Evolutionary conservation across 1,140 invertebrate species (phyloP).

Genomic region (Ostrea denselamellosa): DNA sequence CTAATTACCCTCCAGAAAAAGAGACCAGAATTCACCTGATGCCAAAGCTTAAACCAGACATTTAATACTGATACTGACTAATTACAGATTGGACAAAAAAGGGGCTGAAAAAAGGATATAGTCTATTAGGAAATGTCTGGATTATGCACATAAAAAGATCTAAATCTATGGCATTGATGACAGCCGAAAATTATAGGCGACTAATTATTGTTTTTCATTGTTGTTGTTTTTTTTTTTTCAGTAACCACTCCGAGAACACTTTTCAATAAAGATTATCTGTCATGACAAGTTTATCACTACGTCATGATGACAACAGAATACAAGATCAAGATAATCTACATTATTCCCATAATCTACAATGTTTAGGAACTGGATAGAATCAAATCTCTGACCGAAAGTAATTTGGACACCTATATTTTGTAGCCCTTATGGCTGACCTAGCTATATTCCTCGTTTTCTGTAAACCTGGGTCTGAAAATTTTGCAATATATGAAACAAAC

Average conservation of each 20-base stretch:
- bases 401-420: too few species aligned
- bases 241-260: not conserved
- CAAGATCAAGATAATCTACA: too few species aligned
- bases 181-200: not conserved
- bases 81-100: conserved; percentile 6
- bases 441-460: too few species aligned
- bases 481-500: too few species aligned
- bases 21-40: not conserved
- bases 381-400: too few species aligned
- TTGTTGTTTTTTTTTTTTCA: not conserved
- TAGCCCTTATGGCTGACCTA: too few species aligned
- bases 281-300: not conserved
- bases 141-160: not conserved
- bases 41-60: not conserved
- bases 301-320: not conserved
- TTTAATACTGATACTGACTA: not conserved
- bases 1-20: conserved; percentile 3
- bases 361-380: too few species aligned
- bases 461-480: too few species aligned
- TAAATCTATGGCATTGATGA: not conserved
- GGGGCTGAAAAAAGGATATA: not conserved
- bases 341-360: too few species aligned
- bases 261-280: not conserved
- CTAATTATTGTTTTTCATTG: not conserved
- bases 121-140: not conserved